Base-by-base conservation (phyloP, 2,888 invertebrate species). In the Copidosoma aretas region DNA sequence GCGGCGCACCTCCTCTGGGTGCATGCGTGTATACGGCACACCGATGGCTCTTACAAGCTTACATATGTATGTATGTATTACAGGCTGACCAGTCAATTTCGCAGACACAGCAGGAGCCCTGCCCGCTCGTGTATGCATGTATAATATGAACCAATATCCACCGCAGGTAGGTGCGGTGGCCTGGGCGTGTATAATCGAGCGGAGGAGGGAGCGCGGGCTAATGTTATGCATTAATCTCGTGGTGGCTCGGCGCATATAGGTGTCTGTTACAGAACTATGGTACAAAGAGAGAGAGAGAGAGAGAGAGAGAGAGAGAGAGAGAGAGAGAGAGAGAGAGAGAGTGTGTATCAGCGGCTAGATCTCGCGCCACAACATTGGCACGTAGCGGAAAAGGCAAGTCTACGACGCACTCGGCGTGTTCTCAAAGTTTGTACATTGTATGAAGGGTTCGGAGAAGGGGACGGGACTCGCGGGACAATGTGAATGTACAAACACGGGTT, bases 341-440 rank as follows among this genome's bases (percentile, higher is more conserved):
- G 73, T 75, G 74, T 76, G 74, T 77, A 75, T 75, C 73, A 74
- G 74, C 74, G 75, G 71, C 71, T 74, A 73, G 71, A 74, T 73
- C 73, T 73, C 73, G 75, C 72, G 71, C 75, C 73, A 73, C 72
- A 76, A 75, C 74, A 62, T 75, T 75, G 75, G 74, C 74, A 74
- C 74, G 74, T 74, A 74, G 76, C 74, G 67, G 8, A 69, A 74
- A 75, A 77, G 77, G 75, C 75, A 75, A 73, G 73, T 75, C 75
- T 76, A 75, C 72, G 73, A 70, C 74, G 72, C 75, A 73, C 74
- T 75, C 72, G 73, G 74, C 72, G 71, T 73, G 72, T 73, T 71
- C 57, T 68, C 64, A 68, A 71, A 71, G 67, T 68, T 71, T 71
- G 64, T 66, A 68, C 66, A 71, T 65, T n/a, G n/a, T n/a, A n/a